Evolutionary conservation across 2,888 invertebrate species (phyloP).

Genomic region (Phortica magna): DNA sequence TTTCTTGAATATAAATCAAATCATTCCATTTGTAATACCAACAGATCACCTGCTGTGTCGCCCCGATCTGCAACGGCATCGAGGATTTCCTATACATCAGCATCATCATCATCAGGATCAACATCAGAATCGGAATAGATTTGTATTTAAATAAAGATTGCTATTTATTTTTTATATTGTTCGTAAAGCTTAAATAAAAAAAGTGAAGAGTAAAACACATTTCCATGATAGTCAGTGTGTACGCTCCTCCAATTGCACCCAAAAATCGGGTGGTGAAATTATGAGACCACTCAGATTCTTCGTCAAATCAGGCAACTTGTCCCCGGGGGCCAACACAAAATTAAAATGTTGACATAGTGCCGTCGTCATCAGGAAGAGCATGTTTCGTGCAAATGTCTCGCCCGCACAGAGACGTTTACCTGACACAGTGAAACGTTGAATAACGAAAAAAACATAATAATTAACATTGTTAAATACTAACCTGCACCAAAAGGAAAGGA

Average conservation of each 20-base stretch:
- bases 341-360: conserved; percentile 83
- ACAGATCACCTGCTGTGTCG: no score
- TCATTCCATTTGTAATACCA: neutral
- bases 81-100: no score
- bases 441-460: neutral
- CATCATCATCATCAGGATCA: conserved; percentile 13
- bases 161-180: neutral
- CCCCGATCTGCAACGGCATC: no score
- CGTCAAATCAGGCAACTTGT: conserved; percentile 77
- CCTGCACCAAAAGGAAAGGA: conserved; percentile 84
- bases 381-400: conserved; percentile 84
- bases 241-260: conserved; percentile 79
- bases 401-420: conserved; percentile 85
- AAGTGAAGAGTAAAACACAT: neutral
- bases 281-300: conserved; percentile 79
- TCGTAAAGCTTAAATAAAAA: neutral
- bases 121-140: neutral
- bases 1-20: conserved; percentile 58
- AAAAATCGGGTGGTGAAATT: conserved; percentile 80
- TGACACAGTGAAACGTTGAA: conserved; percentile 60
- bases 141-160: neutral
- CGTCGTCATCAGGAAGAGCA: conserved; percentile 82
- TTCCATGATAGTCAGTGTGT: conserved; percentile 17
- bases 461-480: conserved; percentile 62
- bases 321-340: conserved; percentile 80